These are phyloP conservation scores for Microchrysa polita DNA, from an alignment of 2,888 invertebrate genomes.

Conservation along the genomic window DNA sequence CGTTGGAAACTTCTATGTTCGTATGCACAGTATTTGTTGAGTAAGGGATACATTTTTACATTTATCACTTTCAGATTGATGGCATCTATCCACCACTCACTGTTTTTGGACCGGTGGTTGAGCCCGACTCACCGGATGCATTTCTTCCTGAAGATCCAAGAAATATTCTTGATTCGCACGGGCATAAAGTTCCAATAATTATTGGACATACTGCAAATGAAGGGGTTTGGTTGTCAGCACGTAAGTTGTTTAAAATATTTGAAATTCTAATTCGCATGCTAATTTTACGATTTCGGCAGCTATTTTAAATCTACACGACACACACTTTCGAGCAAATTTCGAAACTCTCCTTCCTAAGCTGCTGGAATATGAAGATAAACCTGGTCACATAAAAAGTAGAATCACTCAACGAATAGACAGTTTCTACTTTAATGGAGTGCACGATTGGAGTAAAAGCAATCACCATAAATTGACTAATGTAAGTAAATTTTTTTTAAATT, in stretches of 20 bases:
- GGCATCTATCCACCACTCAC: background rate
- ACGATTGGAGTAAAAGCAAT: background rate
- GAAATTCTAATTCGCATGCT: too few relatives aligned
- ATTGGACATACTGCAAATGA: slow-evolving; percentile 3
- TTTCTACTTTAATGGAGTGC: slow-evolving; percentile 9
- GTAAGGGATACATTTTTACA: too few relatives aligned
- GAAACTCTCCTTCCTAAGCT: background rate
- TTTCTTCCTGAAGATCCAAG: slow-evolving; percentile 33
- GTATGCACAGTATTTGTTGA: too few relatives aligned
- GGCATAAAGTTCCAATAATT: background rate
- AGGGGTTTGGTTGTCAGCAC: background rate
- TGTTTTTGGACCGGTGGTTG: slow-evolving; percentile 5
- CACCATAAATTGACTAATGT: background rate
- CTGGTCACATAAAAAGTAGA: background rate
- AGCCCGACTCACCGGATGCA: background rate
- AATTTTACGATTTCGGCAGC: slow-evolving; percentile 15
- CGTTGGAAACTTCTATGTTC: slow-evolving; percentile 18
- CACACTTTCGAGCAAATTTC: background rate
- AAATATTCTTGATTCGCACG: background rate
- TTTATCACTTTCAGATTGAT: background rate
- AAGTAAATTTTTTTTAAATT: background rate
- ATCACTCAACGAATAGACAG: background rate
- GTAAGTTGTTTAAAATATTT: too few relatives aligned
- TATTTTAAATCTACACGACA: background rate
- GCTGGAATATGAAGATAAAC: background rate